Evolutionary conservation across 2,113 vertebrate species (phyloP).

Genomic region (Pedionomus torquatus): DNA sequence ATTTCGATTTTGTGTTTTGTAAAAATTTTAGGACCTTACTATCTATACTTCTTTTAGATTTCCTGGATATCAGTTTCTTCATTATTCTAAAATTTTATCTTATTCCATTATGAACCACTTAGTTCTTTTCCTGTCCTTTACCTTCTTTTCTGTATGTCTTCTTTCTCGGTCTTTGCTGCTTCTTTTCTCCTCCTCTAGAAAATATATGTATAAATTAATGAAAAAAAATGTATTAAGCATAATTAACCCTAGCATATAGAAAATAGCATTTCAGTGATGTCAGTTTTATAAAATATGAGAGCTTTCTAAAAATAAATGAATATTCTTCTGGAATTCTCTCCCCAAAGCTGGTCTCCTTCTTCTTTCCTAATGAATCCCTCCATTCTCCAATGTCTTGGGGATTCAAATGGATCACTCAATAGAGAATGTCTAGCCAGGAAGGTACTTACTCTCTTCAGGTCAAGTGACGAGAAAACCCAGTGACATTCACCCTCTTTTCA

Average conservation of each 20-base stretch:
- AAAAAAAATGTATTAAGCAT: not conserved
- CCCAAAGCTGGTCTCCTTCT: not conserved
- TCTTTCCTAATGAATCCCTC: not conserved
- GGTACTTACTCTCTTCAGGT: not conserved
- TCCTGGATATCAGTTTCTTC: not conserved
- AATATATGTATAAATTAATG: not conserved
- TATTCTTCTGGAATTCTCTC: not conserved
- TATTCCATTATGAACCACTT: not conserved
- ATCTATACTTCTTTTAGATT: not conserved
- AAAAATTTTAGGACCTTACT: not conserved
- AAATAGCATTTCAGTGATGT: not conserved
- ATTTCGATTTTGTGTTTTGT: not conserved
- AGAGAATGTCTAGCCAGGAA: not conserved
- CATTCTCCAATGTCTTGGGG: not conserved
- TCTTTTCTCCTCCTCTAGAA: conserved; percentile 60
- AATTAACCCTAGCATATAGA: not conserved
- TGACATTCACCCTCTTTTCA: not conserved
- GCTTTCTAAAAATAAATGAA: not conserved
- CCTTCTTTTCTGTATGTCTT: conserved; percentile 71
- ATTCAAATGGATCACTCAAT: not conserved
- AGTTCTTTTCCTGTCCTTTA: not conserved
- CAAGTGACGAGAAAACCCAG: not conserved
- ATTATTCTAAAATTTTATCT: not conserved
- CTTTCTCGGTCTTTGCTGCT: conserved; percentile 66
- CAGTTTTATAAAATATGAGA: not conserved